phyloP scores from a whole-genome alignment of 1,140 invertebrate species.

The Diploscapter pachys region DNA sequence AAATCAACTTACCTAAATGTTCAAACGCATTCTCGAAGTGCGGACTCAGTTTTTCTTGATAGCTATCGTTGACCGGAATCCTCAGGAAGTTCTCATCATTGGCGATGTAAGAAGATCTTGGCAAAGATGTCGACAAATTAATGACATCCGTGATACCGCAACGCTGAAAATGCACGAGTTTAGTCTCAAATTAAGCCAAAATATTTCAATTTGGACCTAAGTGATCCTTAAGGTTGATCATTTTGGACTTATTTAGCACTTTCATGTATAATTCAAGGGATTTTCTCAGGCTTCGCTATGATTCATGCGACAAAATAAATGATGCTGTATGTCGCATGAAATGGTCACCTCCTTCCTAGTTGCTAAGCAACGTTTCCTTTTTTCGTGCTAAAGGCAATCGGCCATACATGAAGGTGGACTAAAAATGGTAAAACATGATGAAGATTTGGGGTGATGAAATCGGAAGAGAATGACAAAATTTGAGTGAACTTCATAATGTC shows the following conservation, averaged over 20 bases:
- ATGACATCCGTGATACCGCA: constrained; percentile 66
- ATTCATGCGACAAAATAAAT: constrained; percentile 1
- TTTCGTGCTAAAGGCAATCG: too few relatives aligned
- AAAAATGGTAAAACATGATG: too few relatives aligned
- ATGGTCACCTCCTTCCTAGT: too few relatives aligned
- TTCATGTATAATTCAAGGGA: constrained; percentile 5
- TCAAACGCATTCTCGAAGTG: constrained; percentile 68
- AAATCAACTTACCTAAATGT: constrained; percentile 65
- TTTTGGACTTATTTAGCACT: constrained; percentile 2
- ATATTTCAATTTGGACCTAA: not conserved
- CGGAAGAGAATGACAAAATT: too few relatives aligned
- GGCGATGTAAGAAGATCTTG: constrained; percentile 65
- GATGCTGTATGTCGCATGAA: too few relatives aligned
- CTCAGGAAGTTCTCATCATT: constrained; percentile 65
- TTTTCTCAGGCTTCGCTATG: not conserved
- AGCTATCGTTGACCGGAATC: constrained; percentile 68
- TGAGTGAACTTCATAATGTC: too few relatives aligned
- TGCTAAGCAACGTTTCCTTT: too few relatives aligned
- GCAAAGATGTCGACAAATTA: constrained; percentile 67
- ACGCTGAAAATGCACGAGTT: constrained; percentile 49
- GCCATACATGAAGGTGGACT: too few relatives aligned
- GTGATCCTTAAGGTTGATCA: not conserved
- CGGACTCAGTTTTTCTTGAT: constrained; percentile 66
- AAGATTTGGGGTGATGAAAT: too few relatives aligned
- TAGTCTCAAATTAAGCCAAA: not conserved